Evolutionary conservation across 2,797 vertebrate species (phyloP).

Genomic region (Gallinago nigripennis): DNA sequence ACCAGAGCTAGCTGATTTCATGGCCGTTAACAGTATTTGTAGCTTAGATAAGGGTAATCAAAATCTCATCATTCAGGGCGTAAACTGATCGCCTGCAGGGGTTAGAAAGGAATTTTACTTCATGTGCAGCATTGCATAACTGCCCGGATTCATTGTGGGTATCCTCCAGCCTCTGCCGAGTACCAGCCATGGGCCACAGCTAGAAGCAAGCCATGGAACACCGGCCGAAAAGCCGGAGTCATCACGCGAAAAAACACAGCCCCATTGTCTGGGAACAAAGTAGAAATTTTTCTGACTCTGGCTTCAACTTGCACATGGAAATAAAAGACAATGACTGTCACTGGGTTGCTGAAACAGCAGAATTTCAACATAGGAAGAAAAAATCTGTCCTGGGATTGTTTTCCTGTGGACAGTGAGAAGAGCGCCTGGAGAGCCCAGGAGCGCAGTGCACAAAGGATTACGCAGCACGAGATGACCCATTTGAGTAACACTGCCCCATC

Average conservation of each 20-base stretch:
- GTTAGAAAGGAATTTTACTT: conserved; percentile 52
- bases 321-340: conserved; percentile 22
- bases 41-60: conserved; percentile 65
- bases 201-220: not conserved
- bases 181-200: not conserved
- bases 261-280: conserved; percentile 46
- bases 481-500: not conserved
- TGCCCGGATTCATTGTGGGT: not conserved
- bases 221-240: not conserved
- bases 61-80: conserved; percentile 62
- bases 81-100: conserved; percentile 60
- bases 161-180: conserved; percentile 7
- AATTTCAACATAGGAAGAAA: not conserved
- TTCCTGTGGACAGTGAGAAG: not conserved
- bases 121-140: conserved; percentile 10
- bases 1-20: conserved; percentile 8
- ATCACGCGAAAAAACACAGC: not conserved
- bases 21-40: not conserved
- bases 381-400: not conserved
- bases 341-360: not conserved
- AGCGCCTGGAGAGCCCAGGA: not conserved
- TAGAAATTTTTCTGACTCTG: not conserved
- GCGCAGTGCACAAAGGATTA: not conserved
- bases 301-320: not conserved
- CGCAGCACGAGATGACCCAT: not conserved